Evolutionary conservation across 2,113 vertebrate genomes (phyloP), one percentile per base, ranked within the genome.

Genomic region (Vidua macroura): DNA sequence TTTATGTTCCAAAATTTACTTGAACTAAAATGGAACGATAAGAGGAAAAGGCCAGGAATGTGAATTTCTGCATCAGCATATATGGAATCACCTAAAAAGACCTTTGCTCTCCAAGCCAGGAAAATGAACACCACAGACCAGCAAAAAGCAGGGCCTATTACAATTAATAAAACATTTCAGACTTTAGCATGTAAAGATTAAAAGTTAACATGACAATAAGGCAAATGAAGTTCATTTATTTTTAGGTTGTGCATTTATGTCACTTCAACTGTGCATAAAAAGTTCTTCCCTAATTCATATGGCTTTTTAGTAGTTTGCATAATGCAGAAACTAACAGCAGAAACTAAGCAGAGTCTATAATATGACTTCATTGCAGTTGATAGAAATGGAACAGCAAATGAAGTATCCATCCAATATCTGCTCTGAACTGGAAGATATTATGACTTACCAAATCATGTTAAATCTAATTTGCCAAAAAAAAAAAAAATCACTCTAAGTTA

Each of bases 301-400:
- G 55, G 90, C 88, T 96, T 91, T 96, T 94, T 84, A 95, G 52
- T 66, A 76, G 66, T 86, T 86, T 96, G 93, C 94, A 85, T 88
- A 83, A 96, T 66, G 78, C 67, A 93, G 67, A 68, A 81, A 67
- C 31, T 92, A 86, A 81, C 60, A 86, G 86, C 53, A 86, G 86
- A 90, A 94, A 88, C 64, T 67, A 67, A 53, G 78, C 4, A 19
- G 66, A 95, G 67, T 74, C 74, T 63, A 39, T 87, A 60, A 93
- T 35, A 52, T 30, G 83, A 76, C 66, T 95, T 95, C 73, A 86
- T 48, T 58, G 70, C 78, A 58, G 59, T 48, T 91, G 94, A 91
- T 63, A 86, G 91, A 93, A 96, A 91, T 16, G 18, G 91, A 93
- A 67, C 66, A 28, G 43, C 30, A 2, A 86, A 86, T 86, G 72